Evolutionary conservation across 2,113 vertebrate species (phyloP).

Genomic region (Micronisus gabar): DNA sequence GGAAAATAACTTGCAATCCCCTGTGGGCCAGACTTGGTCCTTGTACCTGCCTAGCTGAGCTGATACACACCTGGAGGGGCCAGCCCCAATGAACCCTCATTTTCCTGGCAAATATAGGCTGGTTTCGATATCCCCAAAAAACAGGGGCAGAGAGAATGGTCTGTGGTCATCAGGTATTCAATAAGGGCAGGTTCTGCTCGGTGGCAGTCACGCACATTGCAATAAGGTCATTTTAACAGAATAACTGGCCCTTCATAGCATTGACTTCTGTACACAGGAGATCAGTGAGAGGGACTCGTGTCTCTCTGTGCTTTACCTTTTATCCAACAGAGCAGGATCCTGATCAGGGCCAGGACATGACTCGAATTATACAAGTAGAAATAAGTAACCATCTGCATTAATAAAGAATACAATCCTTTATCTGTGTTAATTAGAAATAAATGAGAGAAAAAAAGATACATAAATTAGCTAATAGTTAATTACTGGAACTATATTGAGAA

Average conservation of each 20-base stretch:
- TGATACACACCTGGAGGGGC: not conserved
- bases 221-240: not conserved
- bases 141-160: not conserved
- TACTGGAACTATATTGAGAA: not conserved
- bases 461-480: not conserved
- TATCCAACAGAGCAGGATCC: not conserved
- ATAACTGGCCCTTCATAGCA: not conserved
- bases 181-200: not conserved
- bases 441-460: not conserved
- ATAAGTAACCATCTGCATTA: not conserved
- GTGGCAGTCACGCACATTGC: fast-evolving
- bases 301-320: not conserved
- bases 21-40: not conserved
- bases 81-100: not conserved
- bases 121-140: not conserved
- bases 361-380: not conserved
- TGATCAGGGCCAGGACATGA: not conserved
- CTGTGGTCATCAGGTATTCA: not conserved
- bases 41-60: not conserved
- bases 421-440: constrained; percentile 2
- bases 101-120: not conserved
- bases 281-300: not conserved
- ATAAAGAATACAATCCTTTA: not conserved
- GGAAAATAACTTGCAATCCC: not conserved
- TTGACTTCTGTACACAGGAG: not conserved